Percentiles rank a stretch among this genome's conserved stretches.
Conservation (phyloP, 2,888 invertebrate genomes). For the Pseudococcus jackbeardsleyi region DNA sequence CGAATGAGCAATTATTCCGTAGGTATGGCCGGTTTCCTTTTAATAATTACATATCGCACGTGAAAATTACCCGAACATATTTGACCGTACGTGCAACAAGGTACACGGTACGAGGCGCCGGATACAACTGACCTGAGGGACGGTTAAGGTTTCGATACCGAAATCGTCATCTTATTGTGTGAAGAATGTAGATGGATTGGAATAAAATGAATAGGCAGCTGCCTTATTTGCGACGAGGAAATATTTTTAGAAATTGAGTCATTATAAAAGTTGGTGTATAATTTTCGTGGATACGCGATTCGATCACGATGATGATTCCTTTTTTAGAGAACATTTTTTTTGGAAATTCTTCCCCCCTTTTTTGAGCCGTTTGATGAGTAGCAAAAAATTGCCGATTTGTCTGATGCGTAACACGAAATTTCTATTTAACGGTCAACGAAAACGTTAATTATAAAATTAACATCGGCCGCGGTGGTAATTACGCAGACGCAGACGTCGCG, state of each 20-base stretch:
- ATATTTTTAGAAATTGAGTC: slow-evolving; percentile 28
- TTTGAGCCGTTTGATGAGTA: background rate
- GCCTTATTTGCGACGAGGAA: background rate
- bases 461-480: background rate
- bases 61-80: background rate
- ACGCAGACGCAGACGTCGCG: background rate
- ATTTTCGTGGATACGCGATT: background rate
- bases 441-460: slow-evolving; percentile 43
- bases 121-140: background rate
- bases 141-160: slow-evolving; percentile 5
- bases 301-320: background rate
- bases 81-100: no score
- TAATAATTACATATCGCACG: slow-evolving; percentile 11
- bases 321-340: background rate
- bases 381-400: background rate
- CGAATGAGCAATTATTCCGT: background rate
- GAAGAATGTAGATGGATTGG: background rate
- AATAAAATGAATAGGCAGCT: background rate
- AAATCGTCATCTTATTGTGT: slow-evolving; percentile 5
- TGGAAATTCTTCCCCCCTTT: background rate
- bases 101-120: background rate
- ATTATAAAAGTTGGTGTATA: background rate
- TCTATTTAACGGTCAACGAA: slow-evolving; percentile 48
- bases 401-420: slow-evolving; percentile 4
- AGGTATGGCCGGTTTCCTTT: background rate